Conservation (phyloP, 92 coral and sea anemone species). For the Galaxea fascicularis region DNA sequence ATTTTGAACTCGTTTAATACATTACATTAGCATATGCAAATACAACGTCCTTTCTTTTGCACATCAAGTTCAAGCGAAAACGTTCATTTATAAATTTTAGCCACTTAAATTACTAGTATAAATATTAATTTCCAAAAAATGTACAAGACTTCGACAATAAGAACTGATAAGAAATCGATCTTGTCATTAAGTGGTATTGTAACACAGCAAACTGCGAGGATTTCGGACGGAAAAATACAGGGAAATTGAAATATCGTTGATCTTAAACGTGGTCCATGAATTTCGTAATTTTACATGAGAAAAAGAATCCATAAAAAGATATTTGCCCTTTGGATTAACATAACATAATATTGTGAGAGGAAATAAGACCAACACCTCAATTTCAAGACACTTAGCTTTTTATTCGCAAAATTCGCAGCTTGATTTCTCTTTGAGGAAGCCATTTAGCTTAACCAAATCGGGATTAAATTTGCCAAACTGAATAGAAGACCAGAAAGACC, state of each 20-base stretch:
- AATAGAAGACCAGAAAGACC: not conserved
- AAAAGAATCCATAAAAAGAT: not conserved
- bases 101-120: not conserved
- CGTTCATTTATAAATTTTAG: not conserved
- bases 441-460: conserved; percentile 15
- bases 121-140: conserved; percentile 7
- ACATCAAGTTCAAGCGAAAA: not conserved
- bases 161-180: not conserved
- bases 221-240: not conserved
- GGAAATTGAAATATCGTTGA: not conserved
- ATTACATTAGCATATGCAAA: conserved; percentile 14
- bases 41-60: not conserved
- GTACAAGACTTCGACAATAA: not conserved
- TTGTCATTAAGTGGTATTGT: not conserved
- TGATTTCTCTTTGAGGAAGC: conserved; percentile 3
- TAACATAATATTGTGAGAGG: not conserved
- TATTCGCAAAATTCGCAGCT: not conserved
- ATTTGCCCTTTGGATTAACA: not conserved
- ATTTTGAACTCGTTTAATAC: not conserved
- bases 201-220: not conserved
- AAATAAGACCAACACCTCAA: not conserved
- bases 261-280: not conserved
- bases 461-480: conserved; percentile 4
- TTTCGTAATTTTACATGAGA: not conserved
- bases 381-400: not conserved